These are phyloP conservation scores for Zoanthus sansibaricus DNA, from an alignment of 92 coral and sea anemone genomes.

Conservation along the genomic window DNA sequence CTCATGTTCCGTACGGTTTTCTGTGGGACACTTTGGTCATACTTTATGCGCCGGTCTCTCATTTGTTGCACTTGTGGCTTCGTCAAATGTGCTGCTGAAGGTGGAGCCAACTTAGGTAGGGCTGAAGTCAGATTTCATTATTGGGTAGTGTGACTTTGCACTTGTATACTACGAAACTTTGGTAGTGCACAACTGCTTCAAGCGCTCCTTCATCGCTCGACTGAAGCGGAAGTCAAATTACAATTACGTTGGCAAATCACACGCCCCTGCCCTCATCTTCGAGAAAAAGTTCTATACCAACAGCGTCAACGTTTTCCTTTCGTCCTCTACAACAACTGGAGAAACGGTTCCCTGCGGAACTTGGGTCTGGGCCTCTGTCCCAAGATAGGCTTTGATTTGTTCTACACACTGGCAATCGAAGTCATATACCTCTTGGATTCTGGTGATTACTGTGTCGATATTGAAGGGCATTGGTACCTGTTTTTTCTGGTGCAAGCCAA, in stretches of 20 bases:
- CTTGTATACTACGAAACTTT: conserved; percentile 35
- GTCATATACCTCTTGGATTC: too few species aligned
- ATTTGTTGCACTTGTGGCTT: conserved; percentile 38
- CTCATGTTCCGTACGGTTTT: conserved; percentile 42
- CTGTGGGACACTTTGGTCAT: conserved; percentile 27
- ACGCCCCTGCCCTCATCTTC: conserved; percentile 28
- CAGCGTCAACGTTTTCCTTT: background rate
- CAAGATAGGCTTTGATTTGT: conserved; percentile 53
- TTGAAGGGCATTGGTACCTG: too few species aligned
- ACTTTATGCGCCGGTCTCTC: conserved; percentile 38
- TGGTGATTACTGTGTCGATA: too few species aligned
- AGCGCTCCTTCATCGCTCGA: conserved; percentile 39
- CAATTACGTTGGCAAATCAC: conserved; percentile 45
- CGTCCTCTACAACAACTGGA: conserved; percentile 31
- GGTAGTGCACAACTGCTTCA: conserved; percentile 45
- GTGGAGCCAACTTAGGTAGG: conserved; percentile 28
- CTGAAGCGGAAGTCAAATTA: conserved; percentile 53
- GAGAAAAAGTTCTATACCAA: conserved; percentile 5
- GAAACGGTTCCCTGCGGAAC: conserved; percentile 51
- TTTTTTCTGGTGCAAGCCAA: too few species aligned
- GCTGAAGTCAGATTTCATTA: conserved; percentile 32
- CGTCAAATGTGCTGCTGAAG: conserved; percentile 30
- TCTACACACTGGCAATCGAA: background rate
- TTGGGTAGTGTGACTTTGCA: conserved; percentile 46
- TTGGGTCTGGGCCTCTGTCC: conserved; percentile 52